Conservation (phyloP, 1,140 invertebrate species). For the Diorhabda elongata region DNA sequence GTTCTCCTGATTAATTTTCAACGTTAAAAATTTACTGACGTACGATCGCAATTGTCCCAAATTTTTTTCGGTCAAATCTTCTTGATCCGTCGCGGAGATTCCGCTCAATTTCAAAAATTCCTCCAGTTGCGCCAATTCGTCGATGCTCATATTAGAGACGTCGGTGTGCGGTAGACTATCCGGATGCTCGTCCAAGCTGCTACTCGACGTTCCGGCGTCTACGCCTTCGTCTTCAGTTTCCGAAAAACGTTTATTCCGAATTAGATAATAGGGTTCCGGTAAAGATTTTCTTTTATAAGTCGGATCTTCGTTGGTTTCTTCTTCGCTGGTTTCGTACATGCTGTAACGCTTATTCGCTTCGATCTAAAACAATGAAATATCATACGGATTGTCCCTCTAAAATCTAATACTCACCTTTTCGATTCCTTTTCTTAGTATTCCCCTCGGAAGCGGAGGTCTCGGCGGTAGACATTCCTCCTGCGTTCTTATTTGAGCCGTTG, state of each 20-base stretch:
- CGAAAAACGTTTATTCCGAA: slow-evolving; percentile 46
- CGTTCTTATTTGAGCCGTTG: slow-evolving; percentile 52
- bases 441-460: slow-evolving; percentile 65
- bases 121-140: slow-evolving; percentile 64
- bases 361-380: slow-evolving; percentile 5
- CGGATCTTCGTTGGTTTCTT: slow-evolving; percentile 44
- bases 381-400: neutral
- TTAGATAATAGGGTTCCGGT: slow-evolving; percentile 67
- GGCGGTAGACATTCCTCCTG: slow-evolving; percentile 59
- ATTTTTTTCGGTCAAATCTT: slow-evolving; percentile 61
- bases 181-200: slow-evolving; percentile 47
- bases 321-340: slow-evolving; percentile 68
- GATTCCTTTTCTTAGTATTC: slow-evolving; percentile 52
- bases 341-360: slow-evolving; percentile 66
- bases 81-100: slow-evolving; percentile 62
- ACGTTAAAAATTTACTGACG: slow-evolving; percentile 59
- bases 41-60: slow-evolving; percentile 65
- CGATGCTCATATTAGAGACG: slow-evolving; percentile 53
- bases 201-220: slow-evolving; percentile 47
- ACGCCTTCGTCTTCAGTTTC: slow-evolving; percentile 59
- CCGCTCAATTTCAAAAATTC: slow-evolving; percentile 70
- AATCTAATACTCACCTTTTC: neutral
- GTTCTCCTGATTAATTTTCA: slow-evolving; percentile 57
- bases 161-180: slow-evolving; percentile 47
- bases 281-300: slow-evolving; percentile 62